Evolutionary conservation across 2,888 invertebrate genomes (phyloP), one percentile per base, ranked within the genome.

Genomic region (Anthrax anthrax): DNA sequence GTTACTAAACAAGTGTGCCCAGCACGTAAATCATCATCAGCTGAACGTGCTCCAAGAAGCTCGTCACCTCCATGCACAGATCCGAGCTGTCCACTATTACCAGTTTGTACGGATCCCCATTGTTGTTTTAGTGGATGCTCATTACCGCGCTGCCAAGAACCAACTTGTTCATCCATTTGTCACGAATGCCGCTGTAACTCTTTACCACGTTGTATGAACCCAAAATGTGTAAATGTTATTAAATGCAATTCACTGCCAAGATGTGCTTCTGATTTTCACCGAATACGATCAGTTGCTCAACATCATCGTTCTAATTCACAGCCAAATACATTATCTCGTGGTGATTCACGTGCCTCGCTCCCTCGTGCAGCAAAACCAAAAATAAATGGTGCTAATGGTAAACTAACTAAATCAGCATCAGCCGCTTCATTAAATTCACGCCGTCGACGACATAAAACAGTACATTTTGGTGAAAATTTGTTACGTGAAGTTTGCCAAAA

Each of bases 401-500:
- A 67, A 53, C 58, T 69, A 6, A 69, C 65, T 57, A 69, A 69
- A 53, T 75, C 75, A 56, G 73, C 69, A 55, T 77, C 75, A 56
- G 76, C 75, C 54, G 77, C 75, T 54, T 77, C 74, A 56, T 71
- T 80, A 61, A 78, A 77, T 56, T 70, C 80, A 50, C 78, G 81
- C 45, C 75, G 83, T 48, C 75, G 82, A 46, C 75, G 83, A 49
- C 82, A 83, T 69, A 83, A 83, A 67, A 83, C 83, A 43, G 83
- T 84, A 43, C 83, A 83, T 66, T 84, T 84, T 61, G 83, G 83
- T 49, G 83, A 83, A 61, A 83, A 82, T 64, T 72, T 83, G 27
- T 65, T 82, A 55, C 75, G 81, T 65, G 81, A 82, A 65, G 81
- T 82, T 44, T 81, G 80, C 65, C 78, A 81, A 52, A 81, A 82